Evolutionary conservation across 2,113 vertebrate genomes (phyloP).

Genomic region (Chamaetylas fuelleborni): DNA sequence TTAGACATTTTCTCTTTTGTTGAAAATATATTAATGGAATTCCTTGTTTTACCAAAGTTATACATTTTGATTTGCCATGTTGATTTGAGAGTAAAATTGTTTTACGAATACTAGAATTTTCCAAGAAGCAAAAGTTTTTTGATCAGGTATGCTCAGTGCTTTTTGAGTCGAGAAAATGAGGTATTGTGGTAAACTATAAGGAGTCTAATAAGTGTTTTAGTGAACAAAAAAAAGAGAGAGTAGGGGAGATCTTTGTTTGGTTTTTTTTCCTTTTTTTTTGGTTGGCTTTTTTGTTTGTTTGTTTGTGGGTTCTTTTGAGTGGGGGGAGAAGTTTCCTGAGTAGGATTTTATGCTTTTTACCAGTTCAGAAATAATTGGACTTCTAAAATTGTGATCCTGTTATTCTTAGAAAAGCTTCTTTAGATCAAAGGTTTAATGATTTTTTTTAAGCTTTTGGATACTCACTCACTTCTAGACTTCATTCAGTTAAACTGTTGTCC

Average conservation of each 20-base stretch:
- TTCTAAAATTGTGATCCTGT: neutral
- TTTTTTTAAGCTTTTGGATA: neutral
- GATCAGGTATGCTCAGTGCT: neutral
- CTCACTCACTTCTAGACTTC: neutral
- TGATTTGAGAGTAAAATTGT: neutral
- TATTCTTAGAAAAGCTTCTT: neutral
- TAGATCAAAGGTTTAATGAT: neutral
- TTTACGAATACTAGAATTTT: neutral
- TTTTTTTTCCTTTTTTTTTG: too few species aligned
- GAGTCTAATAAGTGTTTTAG: neutral
- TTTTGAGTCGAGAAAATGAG: neutral
- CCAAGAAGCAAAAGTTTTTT: neutral
- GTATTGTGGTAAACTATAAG: neutral
- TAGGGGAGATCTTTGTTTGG: too few species aligned
- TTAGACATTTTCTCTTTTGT: neutral
- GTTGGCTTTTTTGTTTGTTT: neutral
- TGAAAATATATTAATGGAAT: neutral
- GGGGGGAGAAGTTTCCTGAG: fast-evolving
- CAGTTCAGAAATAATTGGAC: neutral
- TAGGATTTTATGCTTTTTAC: neutral
- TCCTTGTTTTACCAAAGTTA: neutral
- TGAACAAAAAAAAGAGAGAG: neutral
- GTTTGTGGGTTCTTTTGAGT: too few species aligned
- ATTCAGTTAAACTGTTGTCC: neutral
- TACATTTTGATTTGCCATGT: neutral